These are phyloP conservation scores for Heliconius nattereri DNA, from an alignment of 1,140 invertebrate species.

Conservation along the genomic window DNA sequence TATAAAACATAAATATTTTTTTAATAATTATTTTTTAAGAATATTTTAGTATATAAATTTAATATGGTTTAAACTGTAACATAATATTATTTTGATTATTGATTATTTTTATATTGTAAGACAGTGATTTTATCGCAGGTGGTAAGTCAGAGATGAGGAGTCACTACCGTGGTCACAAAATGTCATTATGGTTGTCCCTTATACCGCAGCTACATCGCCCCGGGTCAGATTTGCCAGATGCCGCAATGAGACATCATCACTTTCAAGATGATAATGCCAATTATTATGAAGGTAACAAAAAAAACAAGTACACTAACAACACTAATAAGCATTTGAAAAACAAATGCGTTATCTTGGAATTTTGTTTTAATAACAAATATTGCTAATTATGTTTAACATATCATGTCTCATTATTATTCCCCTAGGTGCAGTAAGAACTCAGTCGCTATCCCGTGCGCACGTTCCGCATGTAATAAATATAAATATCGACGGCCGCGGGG, in stretches of 20 bases:
- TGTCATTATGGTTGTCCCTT: slow-evolving; percentile 94
- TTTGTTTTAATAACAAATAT: too few species aligned
- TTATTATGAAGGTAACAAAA: slow-evolving; percentile 67
- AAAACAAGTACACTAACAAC: neutral
- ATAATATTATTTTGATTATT: too few species aligned
- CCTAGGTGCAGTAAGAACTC: slow-evolving; percentile 86
- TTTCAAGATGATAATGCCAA: slow-evolving; percentile 84
- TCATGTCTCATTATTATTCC: neutral
- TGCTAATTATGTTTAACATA: neutral
- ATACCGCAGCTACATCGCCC: slow-evolving; percentile 93
- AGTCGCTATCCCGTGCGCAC: slow-evolving; percentile 84
- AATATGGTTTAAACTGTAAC: too few species aligned
- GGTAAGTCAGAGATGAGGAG: slow-evolving; percentile 88
- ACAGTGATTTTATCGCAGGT: slow-evolving; percentile 75
- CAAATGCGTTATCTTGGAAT: too few species aligned
- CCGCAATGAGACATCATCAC: slow-evolving; percentile 89
- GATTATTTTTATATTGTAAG: neutral
- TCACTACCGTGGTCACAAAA: slow-evolving; percentile 94
- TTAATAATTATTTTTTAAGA: neutral
- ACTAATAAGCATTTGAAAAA: too few species aligned
- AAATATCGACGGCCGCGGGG: slow-evolving; percentile 56
- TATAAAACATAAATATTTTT: neutral
- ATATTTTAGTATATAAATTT: too few species aligned
- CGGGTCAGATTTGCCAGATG: slow-evolving; percentile 82
- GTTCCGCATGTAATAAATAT: slow-evolving; percentile 78